phyloP scores from a whole-genome alignment of 2,797 vertebrate species.

The Acridotheres tristis region DNA sequence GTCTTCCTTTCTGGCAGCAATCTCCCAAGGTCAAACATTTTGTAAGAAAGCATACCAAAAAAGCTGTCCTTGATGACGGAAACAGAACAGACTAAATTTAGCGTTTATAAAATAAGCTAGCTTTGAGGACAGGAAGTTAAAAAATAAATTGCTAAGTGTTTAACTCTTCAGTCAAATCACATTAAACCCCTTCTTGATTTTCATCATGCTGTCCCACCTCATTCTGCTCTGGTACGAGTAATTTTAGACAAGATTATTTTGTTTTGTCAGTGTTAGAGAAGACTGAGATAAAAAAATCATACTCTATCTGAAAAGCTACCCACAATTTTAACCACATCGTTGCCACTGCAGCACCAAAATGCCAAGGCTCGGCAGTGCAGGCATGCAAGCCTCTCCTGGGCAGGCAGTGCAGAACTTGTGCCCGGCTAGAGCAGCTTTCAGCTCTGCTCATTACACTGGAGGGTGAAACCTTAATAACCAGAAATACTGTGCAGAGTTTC shows the following conservation, averaged over 20 bases:
- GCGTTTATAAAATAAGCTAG: conserved; percentile 56
- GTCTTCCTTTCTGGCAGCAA: conserved; percentile 37
- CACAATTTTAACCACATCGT: neutral
- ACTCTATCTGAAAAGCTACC: neutral
- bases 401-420: neutral
- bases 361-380: accelerated
- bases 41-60: conserved; percentile 59
- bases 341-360: neutral
- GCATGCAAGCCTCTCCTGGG: neutral
- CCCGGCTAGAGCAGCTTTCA: neutral
- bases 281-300: neutral
- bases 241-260: neutral
- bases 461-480: neutral
- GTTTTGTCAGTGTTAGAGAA: neutral
- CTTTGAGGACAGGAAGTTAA: conserved; percentile 61
- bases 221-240: neutral
- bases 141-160: conserved; percentile 4
- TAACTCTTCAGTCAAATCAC: conserved; percentile 35
- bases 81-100: conserved; percentile 52
- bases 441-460: neutral
- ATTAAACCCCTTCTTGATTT: neutral
- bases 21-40: conserved; percentile 56
- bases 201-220: neutral
- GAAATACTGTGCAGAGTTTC: neutral
- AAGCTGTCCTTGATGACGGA: conserved; percentile 62